phyloP scores from a whole-genome alignment of 2,888 invertebrate species.

The Drosophila mimica region DNA sequence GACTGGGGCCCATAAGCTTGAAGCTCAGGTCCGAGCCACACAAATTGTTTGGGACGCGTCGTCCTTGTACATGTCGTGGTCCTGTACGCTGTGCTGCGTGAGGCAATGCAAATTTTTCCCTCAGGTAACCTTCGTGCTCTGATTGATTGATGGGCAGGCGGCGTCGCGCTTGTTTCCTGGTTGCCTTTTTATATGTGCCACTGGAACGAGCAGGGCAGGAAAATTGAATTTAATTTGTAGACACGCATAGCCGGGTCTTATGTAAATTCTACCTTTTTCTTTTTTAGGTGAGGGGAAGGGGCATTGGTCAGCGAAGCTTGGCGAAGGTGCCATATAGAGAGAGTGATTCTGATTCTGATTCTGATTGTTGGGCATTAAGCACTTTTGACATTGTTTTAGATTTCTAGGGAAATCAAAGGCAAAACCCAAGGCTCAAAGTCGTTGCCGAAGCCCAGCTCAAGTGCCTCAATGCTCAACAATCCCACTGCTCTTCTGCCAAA shows the following conservation, averaged over 20 bases:
- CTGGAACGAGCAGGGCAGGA: conserved; percentile 24
- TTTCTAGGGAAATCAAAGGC: conserved; percentile 74
- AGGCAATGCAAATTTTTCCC: conserved; percentile 79
- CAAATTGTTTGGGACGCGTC: conserved; percentile 73
- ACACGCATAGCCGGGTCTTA: conserved; percentile 66
- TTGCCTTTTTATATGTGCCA: conserved; percentile 8
- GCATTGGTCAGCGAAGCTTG: conserved; percentile 37
- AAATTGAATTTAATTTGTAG: conserved; percentile 80
- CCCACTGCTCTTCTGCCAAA: not conserved
- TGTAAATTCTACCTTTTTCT: conserved; percentile 64
- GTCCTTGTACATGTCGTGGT: conserved; percentile 13
- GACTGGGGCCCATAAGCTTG: conserved; percentile 23
- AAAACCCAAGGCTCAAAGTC: conserved; percentile 26
- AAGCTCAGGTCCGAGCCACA: conserved; percentile 40
- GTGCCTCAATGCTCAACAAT: conserved; percentile 10
- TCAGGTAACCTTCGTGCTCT: conserved; percentile 78
- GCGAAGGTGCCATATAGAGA: conserved; percentile 21
- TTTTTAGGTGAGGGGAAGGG: conserved; percentile 1
- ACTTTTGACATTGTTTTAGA: conserved; percentile 73
- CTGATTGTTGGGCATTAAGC: conserved; percentile 71
- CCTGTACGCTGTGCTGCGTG: conserved; percentile 59
- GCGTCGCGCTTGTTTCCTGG: conserved; percentile 54
- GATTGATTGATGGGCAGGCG: conserved; percentile 74
- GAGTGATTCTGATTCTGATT: conserved; percentile 37
- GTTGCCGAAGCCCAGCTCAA: conserved; percentile 28